phyloP scores from a whole-genome alignment of 2,888 invertebrate species.

The Ornithoptera alexandrae region DNA sequence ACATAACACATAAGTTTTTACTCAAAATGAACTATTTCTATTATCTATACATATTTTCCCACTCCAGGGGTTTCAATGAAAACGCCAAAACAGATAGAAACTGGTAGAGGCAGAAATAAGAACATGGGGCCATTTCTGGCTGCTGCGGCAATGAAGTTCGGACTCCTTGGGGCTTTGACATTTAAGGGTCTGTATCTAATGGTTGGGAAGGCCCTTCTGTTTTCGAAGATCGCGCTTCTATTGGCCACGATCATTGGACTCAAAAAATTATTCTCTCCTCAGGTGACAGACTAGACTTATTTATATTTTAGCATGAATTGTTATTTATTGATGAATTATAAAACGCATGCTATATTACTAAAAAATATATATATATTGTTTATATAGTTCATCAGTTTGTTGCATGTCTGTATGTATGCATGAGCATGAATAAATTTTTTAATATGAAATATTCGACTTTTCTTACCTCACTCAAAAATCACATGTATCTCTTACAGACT shows the following conservation, averaged over 20 bases:
- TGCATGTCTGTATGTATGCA: conserved; percentile 28
- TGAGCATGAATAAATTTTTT: conserved; percentile 33
- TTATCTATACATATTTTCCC: too few species aligned
- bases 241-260: conserved; percentile 89
- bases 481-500: too few species aligned
- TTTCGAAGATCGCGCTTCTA: conserved; percentile 74
- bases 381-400: conserved; percentile 28
- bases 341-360: neutral
- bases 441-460: neutral
- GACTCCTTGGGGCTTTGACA: conserved; percentile 88
- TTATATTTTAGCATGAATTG: conserved; percentile 16
- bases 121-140: conserved; percentile 86
- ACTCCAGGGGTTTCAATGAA: conserved; percentile 84
- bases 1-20: too few species aligned
- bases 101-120: conserved; percentile 87
- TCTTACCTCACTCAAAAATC: conserved; percentile 2
- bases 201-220: conserved; percentile 91
- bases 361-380: neutral
- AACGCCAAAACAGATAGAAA: conserved; percentile 78
- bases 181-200: conserved; percentile 90
- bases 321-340: conserved; percentile 26
- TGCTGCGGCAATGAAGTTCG: conserved; percentile 88
- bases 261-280: conserved; percentile 89
- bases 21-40: too few species aligned
- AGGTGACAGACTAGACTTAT: conserved; percentile 62